phyloP scores from a whole-genome alignment of 2,888 invertebrate species.

The Lamproptera curius region DNA sequence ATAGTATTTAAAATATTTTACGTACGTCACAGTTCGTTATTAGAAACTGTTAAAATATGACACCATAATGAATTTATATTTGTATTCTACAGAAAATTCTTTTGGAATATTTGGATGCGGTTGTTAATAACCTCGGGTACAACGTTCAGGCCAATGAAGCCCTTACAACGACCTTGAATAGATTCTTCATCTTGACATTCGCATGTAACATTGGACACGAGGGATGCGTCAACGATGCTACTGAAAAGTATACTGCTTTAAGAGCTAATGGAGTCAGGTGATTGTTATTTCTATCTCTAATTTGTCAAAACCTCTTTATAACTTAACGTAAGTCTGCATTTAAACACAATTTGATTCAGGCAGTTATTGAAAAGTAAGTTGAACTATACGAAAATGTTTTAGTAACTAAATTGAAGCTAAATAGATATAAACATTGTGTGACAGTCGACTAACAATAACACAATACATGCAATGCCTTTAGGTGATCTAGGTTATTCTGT shows the following conservation, averaged over 20 bases:
- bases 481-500: background rate
- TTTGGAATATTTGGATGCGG: slow-evolving; percentile 42
- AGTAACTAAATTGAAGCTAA: background rate
- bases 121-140: slow-evolving; percentile 49
- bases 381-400: background rate
- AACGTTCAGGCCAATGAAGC: slow-evolving; percentile 42
- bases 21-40: no score
- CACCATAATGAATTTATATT: slow-evolving; percentile 10
- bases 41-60: no score
- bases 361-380: no score
- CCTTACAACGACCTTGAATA: slow-evolving; percentile 50
- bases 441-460: no score
- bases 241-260: slow-evolving; percentile 42
- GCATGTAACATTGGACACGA: slow-evolving; percentile 80
- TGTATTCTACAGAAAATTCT: slow-evolving; percentile 50
- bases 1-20: no score
- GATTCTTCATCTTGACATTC: slow-evolving; percentile 73
- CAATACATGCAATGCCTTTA: background rate
- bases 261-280: slow-evolving; percentile 37
- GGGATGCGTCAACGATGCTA: slow-evolving; percentile 69
- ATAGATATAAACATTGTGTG: no score
- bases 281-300: no score
- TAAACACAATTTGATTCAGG: no score
- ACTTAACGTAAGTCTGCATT: no score
- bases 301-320: no score